Base-by-base conservation (phyloP, 2,888 invertebrate genomes). In the Platycheirus rosarum region DNA sequence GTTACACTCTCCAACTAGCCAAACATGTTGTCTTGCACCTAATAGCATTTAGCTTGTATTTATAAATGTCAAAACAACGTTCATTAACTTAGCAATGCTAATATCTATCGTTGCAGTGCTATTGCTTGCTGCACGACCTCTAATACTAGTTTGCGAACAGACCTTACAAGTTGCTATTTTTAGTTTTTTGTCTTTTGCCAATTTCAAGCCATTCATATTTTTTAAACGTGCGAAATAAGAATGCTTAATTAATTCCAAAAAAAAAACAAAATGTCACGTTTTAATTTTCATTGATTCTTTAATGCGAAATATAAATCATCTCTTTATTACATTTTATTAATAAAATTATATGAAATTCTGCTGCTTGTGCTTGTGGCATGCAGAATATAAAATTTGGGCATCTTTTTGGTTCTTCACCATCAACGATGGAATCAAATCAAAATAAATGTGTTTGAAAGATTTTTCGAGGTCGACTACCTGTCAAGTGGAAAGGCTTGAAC, bases 41-140 rank as follows among this genome's bases (percentile, higher is more conserved):
- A 62, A 40, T 66, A 60, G 51, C 20, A 62, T 68, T 55, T 40
- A 46, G 29, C 16, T 42, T 2, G 53, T 44, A 37, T 6, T 13
- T 57, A 74, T 74, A 74, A 79, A 74, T 79, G 78, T 79, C 78
- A 79, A 74, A 62, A 68, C 66, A 68, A 62, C 74, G 53, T 78
- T 66, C 68, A 79, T 74, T 71, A 71, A 57, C 57, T 71, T 48
- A 62, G 68, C 62, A 79, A 48, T 74, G 74, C 68, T 68, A 79
- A 74, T n/a, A n/a, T 74, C 32, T 55, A 68, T 49, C n/a, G 77
- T 44, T 66, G 71, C 51, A 66, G 53, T 29, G 55, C 65, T 65
- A 37, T 37, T 71, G 71, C 65, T 65, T 44, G n/a, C 60, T 44
- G 51, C 73, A 68, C 74, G 68, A 79, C 74, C 74, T 74, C 63